Evolutionary conservation across 2,888 invertebrate species (phyloP).

Genomic region (Protophormia terraenovae): DNA sequence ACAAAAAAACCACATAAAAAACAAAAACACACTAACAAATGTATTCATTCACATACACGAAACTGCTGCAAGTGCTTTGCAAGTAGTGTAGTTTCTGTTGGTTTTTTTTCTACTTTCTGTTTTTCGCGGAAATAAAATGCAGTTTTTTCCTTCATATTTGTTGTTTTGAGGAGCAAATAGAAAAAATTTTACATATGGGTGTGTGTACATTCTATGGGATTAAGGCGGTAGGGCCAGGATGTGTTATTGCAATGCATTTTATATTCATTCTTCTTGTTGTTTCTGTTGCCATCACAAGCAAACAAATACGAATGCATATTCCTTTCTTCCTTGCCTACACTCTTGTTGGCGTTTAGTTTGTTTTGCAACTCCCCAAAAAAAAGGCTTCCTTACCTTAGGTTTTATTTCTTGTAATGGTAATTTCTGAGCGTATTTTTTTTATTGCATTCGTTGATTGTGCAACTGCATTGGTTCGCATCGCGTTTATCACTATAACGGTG

Average conservation of each 20-base stretch:
- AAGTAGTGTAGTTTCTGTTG: constrained; percentile 37
- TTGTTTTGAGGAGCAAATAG: constrained; percentile 52
- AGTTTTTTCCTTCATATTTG: constrained; percentile 52
- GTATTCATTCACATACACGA: background rate
- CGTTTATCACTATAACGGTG: constrained; percentile 10
- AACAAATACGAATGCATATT: constrained; percentile 48
- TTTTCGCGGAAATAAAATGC: constrained; percentile 65
- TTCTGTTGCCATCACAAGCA: constrained; percentile 2
- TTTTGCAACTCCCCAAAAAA: constrained; percentile 32
- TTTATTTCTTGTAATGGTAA: constrained; percentile 55
- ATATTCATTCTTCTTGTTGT: constrained; percentile 66
- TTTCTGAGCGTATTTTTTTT: constrained; percentile 16
- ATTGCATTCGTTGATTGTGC: constrained; percentile 49
- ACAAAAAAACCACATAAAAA: constrained; percentile 35
- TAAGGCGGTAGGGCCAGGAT: background rate
- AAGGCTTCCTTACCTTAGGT: constrained; percentile 56
- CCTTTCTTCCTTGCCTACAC: constrained; percentile 17
- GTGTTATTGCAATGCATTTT: constrained; percentile 47
- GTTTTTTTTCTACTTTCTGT: constrained; percentile 29
- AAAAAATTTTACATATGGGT: constrained; percentile 51
- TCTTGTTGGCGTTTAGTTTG: constrained; percentile 40
- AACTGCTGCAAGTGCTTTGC: constrained; percentile 64
- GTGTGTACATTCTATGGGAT: constrained; percentile 32
- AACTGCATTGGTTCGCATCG: constrained; percentile 63
- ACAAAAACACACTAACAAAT: constrained; percentile 13